phyloP scores from a whole-genome alignment of 2,113 vertebrate genomes.

The Arizona elegans region DNA sequence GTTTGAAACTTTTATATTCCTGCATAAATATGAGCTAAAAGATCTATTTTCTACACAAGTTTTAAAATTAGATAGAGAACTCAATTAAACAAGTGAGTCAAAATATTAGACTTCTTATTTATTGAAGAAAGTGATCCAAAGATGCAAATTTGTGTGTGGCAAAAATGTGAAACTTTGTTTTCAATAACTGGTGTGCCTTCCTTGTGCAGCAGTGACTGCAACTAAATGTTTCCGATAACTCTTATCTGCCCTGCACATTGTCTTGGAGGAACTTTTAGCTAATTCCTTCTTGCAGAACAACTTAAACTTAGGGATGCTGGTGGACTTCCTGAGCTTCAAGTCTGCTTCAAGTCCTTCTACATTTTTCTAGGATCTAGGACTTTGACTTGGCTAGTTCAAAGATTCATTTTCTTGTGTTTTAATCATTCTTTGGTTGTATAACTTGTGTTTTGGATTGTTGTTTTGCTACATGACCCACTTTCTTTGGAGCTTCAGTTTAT shows the following conservation, averaged over 20 bases:
- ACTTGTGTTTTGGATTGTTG: background rate
- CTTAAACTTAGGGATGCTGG: background rate
- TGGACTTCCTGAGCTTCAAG: background rate
- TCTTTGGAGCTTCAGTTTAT: background rate
- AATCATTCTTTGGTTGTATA: background rate
- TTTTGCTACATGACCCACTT: background rate
- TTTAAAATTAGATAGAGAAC: background rate
- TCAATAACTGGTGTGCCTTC: background rate
- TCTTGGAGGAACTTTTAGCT: background rate
- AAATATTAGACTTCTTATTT: background rate
- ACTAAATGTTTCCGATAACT: background rate
- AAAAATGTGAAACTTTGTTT: background rate
- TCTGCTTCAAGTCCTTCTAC: background rate
- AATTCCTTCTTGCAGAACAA: background rate
- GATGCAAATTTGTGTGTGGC: background rate
- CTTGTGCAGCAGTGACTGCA: background rate
- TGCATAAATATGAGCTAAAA: background rate
- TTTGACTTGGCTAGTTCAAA: background rate
- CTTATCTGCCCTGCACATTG: background rate
- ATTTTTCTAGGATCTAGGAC: background rate
- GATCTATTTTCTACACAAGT: background rate
- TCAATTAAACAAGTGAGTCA: background rate
- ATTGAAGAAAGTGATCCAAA: background rate
- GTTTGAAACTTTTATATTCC: too few relatives aligned
- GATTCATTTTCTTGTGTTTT: background rate